Conservation (phyloP, 2,888 invertebrate genomes). For the Pandemis corylana region DNA sequence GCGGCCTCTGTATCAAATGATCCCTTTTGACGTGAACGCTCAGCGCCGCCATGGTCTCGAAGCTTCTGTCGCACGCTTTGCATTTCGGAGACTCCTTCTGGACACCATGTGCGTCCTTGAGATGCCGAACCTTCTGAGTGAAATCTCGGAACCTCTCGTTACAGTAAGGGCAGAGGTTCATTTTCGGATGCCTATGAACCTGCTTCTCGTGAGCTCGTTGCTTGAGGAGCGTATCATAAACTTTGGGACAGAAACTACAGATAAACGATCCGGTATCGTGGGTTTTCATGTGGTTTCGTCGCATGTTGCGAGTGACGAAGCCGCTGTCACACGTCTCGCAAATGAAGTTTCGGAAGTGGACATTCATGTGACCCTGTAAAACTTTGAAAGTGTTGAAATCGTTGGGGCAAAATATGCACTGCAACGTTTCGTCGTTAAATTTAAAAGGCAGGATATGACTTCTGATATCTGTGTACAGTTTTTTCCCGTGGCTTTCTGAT, state of each 20-base stretch:
- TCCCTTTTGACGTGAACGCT: slow-evolving; percentile 37
- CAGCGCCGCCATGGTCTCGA: slow-evolving; percentile 37
- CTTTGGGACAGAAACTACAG: slow-evolving; percentile 72
- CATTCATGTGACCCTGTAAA: slow-evolving; percentile 57
- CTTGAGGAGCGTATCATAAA: slow-evolving; percentile 75
- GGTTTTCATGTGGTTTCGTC: slow-evolving; percentile 60
- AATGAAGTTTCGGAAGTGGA: slow-evolving; percentile 56
- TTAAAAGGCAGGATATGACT: slow-evolving; percentile 63
- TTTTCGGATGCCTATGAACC: slow-evolving; percentile 62
- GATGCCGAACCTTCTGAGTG: slow-evolving; percentile 60
- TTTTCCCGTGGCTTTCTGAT: slow-evolving; percentile 47
- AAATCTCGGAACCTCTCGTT: slow-evolving; percentile 63
- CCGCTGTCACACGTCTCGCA: slow-evolving; percentile 58
- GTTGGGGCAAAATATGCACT: slow-evolving; percentile 51
- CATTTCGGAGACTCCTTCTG: slow-evolving; percentile 37
- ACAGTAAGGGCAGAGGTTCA: slow-evolving; percentile 67
- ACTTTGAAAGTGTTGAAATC: slow-evolving; percentile 52
- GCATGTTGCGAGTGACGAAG: slow-evolving; percentile 63
- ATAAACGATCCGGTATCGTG: slow-evolving; percentile 65
- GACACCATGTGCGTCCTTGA: slow-evolving; percentile 61
- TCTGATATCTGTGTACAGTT: slow-evolving; percentile 51
- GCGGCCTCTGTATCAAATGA: slow-evolving; percentile 40
- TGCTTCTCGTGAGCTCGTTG: slow-evolving; percentile 74
- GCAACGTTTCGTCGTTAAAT: slow-evolving; percentile 51
- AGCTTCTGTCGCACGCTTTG: slow-evolving; percentile 36